Evolutionary conservation across 2,888 invertebrate species (phyloP).

Genomic region (Xylota sylvarum): DNA sequence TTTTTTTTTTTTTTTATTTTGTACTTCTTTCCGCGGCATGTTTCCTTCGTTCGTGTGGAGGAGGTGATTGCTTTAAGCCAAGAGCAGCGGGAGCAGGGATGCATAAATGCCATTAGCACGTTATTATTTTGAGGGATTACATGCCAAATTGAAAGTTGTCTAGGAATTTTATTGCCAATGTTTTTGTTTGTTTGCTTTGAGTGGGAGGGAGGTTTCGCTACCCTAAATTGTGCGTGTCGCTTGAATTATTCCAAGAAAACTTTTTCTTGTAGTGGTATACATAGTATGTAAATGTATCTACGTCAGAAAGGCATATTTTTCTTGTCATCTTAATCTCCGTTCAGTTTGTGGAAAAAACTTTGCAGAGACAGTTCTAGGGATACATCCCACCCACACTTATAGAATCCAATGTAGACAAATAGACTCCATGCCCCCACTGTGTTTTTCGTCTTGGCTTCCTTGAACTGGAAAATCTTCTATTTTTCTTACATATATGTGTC

Average conservation of each 20-base stretch:
- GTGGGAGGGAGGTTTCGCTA: neutral
- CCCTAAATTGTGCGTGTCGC: constrained; percentile 27
- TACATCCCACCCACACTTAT: neutral
- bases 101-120: constrained; percentile 34
- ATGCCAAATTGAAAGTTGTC: constrained; percentile 48
- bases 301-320: constrained; percentile 13
- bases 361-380: neutral
- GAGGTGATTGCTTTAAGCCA: neutral
- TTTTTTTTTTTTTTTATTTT: neutral
- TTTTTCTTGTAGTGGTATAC: neutral
- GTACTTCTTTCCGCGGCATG: constrained; percentile 10
- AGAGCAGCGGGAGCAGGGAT: neutral
- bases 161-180: constrained; percentile 9
- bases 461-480: constrained; percentile 14
- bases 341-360: neutral
- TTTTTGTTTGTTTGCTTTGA: constrained; percentile 23
- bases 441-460: neutral
- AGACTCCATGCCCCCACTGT: constrained; percentile 23
- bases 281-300: neutral
- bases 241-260: constrained; percentile 13
- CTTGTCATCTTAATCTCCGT: neutral
- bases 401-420: constrained; percentile 10
- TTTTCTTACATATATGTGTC: constrained; percentile 20
- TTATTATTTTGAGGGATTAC: constrained; percentile 40
- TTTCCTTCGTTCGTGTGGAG: neutral